These are phyloP conservation scores for Pyralis farinalis DNA, from an alignment of 2,888 invertebrate species.

Conservation along the genomic window DNA sequence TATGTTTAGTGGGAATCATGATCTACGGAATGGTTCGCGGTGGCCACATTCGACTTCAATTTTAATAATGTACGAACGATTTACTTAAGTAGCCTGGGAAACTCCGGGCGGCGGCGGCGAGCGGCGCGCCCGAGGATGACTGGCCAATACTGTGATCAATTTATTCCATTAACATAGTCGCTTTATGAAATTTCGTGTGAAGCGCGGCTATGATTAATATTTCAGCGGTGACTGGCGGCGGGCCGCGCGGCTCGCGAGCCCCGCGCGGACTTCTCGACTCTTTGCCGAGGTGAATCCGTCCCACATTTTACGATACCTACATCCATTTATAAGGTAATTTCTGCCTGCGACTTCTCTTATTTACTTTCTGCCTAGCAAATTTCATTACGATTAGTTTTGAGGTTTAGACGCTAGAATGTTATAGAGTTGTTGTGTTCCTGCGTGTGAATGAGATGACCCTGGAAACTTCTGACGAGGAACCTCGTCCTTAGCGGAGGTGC, in stretches of 20 bases:
- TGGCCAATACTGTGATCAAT: constrained; percentile 42
- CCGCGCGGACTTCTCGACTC: constrained; percentile 31
- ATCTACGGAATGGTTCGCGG: background rate
- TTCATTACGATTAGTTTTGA: too few species aligned
- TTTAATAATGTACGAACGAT: background rate
- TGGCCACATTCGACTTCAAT: background rate
- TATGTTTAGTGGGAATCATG: too few species aligned
- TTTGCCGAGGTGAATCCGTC: constrained; percentile 19
- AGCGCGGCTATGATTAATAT: constrained; percentile 61
- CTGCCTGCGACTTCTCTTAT: too few species aligned
- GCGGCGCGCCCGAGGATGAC: constrained; percentile 22
- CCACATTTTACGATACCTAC: background rate
- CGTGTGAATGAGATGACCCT: too few species aligned
- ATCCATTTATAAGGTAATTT: too few species aligned
- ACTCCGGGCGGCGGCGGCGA: background rate
- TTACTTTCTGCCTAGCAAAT: too few species aligned
- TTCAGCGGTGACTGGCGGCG: constrained; percentile 55
- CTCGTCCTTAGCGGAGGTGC: too few species aligned
- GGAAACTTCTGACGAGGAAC: too few species aligned
- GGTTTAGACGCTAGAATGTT: too few species aligned
- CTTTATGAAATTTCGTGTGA: constrained; percentile 56
- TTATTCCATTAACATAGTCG: constrained; percentile 64
- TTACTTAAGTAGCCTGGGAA: background rate
- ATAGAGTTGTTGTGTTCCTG: too few species aligned
- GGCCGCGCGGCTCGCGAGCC: constrained; percentile 22